phyloP scores from a whole-genome alignment of 1,140 invertebrate genomes.

The Caenorhabditis briggsae region DNA sequence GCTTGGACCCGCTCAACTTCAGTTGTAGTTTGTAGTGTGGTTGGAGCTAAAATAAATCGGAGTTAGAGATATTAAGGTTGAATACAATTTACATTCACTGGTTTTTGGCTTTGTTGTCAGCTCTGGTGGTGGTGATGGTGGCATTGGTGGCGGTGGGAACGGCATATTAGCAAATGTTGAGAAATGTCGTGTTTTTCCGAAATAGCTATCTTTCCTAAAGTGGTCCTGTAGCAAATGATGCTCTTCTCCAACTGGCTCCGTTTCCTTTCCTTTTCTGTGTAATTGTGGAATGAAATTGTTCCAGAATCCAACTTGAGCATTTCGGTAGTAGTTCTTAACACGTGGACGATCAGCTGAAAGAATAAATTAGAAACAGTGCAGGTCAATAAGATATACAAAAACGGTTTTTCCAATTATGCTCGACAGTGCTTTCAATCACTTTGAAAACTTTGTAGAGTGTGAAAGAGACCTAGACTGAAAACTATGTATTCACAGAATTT shows the following conservation, averaged over 20 bases:
- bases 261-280: conserved; percentile 84
- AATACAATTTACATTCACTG: conserved; percentile 39
- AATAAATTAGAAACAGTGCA: too few relatives aligned
- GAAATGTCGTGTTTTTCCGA: conserved; percentile 74
- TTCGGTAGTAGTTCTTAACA: conserved; percentile 89
- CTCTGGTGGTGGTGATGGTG: conserved; percentile 69
- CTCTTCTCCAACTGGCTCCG: conserved; percentile 81
- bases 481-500: too few relatives aligned
- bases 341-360: conserved; percentile 67
- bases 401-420: too few relatives aligned
- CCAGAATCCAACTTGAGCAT: conserved; percentile 95
- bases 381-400: too few relatives aligned
- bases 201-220: conserved; percentile 75
- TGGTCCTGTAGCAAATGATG: conserved; percentile 83
- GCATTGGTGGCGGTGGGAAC: conserved; percentile 78
- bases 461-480: too few relatives aligned
- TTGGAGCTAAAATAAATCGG: too few relatives aligned
- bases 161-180: conserved; percentile 73
- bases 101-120: conserved; percentile 64
- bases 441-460: too few relatives aligned
- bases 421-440: too few relatives aligned
- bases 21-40: conserved; percentile 14
- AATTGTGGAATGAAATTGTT: conserved; percentile 92
- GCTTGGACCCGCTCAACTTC: conserved; percentile 82
- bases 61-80: too few relatives aligned